A percentile compares a stretch with the other conserved stretches of the same genome.
Evolutionary conservation across 2,888 invertebrate species (phyloP).

Genomic region (Theretra japonica): DNA sequence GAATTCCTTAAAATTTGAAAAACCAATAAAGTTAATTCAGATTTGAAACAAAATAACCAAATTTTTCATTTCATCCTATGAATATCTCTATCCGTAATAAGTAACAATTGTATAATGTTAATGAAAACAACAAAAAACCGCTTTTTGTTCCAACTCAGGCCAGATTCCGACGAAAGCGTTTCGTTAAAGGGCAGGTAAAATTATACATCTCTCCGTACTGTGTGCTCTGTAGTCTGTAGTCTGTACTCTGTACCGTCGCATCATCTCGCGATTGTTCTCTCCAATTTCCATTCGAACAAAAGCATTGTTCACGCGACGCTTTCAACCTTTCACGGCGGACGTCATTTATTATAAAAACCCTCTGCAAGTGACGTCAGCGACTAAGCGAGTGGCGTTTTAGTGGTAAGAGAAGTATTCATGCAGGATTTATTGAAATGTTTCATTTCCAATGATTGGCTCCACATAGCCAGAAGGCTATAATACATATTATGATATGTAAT

Average conservation of each 20-base stretch:
- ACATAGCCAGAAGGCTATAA: too few species aligned
- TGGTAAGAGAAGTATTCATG: background rate
- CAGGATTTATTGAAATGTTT: background rate
- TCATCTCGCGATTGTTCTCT: slow-evolving; percentile 13
- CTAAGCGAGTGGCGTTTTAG: background rate
- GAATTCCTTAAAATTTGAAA: too few species aligned
- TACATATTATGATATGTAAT: too few species aligned
- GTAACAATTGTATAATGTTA: background rate
- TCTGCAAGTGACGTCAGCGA: background rate
- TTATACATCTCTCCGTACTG: too few species aligned
- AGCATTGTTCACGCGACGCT: slow-evolving; percentile 17
- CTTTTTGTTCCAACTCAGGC: background rate
- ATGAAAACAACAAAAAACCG: background rate
- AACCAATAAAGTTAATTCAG: too few species aligned
- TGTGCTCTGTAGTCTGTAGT: background rate
- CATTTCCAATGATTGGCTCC: too few species aligned
- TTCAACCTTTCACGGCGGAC: slow-evolving; percentile 18
- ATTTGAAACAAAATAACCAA: too few species aligned
- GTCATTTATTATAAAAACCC: slow-evolving; percentile 15
- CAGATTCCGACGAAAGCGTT: background rate
- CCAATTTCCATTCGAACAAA: slow-evolving; percentile 22
- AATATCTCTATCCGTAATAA: too few species aligned
- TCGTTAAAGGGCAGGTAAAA: slow-evolving; percentile 1
- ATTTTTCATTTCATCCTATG: too few species aligned
- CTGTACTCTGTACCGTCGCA: background rate